phyloP scores from a whole-genome alignment of 2,888 invertebrate species.

The Ectropis crepuscularia region DNA sequence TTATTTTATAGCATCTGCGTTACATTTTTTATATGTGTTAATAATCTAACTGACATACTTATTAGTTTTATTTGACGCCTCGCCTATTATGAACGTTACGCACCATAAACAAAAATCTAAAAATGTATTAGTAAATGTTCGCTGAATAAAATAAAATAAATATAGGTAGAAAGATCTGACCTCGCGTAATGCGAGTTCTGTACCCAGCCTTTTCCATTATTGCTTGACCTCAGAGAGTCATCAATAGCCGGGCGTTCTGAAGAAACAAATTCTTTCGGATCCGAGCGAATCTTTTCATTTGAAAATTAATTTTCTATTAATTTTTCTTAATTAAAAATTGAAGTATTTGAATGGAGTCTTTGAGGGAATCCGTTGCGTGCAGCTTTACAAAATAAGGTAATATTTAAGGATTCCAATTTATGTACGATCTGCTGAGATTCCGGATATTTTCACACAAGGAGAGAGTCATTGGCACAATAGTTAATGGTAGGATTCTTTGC shows the following conservation, averaged over 20 bases:
- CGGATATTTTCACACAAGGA: background rate
- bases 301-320: conserved; percentile 26
- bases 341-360: conserved; percentile 8
- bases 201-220: conserved; percentile 22
- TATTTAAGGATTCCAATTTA: background rate
- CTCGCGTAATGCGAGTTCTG: background rate
- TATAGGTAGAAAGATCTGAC: background rate
- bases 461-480: background rate
- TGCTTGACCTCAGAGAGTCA: conserved; percentile 17
- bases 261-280: conserved; percentile 25
- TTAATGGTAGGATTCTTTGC: no score
- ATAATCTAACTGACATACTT: no score
- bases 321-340: conserved; percentile 25
- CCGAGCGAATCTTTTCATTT: conserved; percentile 14
- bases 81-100: no score
- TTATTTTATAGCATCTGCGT: no score
- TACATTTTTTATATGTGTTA: no score
- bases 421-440: background rate
- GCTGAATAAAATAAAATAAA: background rate
- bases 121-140: background rate
- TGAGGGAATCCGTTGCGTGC: background rate
- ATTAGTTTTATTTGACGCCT: no score
- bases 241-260: conserved; percentile 17
- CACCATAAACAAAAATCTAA: no score
- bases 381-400: background rate